Percentiles rank a stretch among this genome's conserved stretches.
These are phyloP conservation scores for Danaus melanippus DNA, from an alignment of 1,140 invertebrate species.

Conservation along the genomic window DNA sequence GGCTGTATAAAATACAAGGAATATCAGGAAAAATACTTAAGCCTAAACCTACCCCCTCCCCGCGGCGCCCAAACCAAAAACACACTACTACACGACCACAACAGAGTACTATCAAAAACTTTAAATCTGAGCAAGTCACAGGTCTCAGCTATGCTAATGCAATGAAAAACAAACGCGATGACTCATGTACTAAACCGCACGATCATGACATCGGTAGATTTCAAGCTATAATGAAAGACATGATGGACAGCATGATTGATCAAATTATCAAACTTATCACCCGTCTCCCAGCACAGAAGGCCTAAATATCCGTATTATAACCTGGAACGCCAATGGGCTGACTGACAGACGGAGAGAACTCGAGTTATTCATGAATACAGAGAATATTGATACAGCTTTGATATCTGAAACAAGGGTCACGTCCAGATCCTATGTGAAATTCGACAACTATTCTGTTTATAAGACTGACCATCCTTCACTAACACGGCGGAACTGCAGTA, in stretches of 20 bases:
- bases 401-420: slow-evolving; percentile 21
- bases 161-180: too few relatives aligned
- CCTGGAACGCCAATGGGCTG: slow-evolving; percentile 8
- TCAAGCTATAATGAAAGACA: slow-evolving; percentile 1
- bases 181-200: too few relatives aligned
- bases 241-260: slow-evolving; percentile 7
- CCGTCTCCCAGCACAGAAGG: neutral
- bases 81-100: too few relatives aligned
- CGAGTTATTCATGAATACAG: slow-evolving; percentile 13
- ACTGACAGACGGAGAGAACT: slow-evolving; percentile 6
- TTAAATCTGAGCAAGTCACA: too few relatives aligned
- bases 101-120: too few relatives aligned
- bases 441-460: slow-evolving; percentile 16
- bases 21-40: slow-evolving; percentile 8
- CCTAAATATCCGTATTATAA: neutral
- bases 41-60: too few relatives aligned
- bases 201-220: too few relatives aligned
- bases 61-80: too few relatives aligned
- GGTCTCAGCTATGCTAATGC: too few relatives aligned
- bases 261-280: slow-evolving; percentile 4
- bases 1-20: slow-evolving; percentile 21
- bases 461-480: slow-evolving; percentile 18
- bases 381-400: slow-evolving; percentile 15
- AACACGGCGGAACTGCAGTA: too few relatives aligned
- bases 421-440: slow-evolving; percentile 8